Conservation (phyloP, 2,113 vertebrate genomes). For the Sterna hirundo region DNA sequence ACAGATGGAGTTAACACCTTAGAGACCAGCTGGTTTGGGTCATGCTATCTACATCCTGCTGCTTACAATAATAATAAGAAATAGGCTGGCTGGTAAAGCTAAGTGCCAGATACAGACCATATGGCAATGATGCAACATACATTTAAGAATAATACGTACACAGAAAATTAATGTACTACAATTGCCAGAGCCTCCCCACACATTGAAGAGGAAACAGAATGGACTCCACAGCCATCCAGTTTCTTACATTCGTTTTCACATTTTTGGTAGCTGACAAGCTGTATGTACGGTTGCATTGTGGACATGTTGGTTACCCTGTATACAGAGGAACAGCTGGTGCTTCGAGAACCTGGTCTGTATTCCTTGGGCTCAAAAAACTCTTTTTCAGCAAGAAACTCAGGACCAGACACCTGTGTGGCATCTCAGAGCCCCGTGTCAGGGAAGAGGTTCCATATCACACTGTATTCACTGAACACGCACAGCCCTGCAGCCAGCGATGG, state of each 20-base stretch:
- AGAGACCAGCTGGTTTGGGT: neutral
- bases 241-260: neutral
- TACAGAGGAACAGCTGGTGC: neutral
- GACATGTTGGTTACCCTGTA: neutral
- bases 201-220: fast-evolving
- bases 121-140: neutral
- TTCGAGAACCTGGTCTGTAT: neutral
- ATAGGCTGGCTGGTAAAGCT: neutral
- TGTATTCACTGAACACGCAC: fast-evolving
- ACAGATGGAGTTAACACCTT: constrained; percentile 4
- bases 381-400: neutral
- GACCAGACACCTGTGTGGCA: neutral
- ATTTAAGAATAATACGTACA: neutral
- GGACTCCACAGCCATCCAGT: neutral
- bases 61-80: neutral
- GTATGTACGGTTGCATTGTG: neutral
- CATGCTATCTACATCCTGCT: neutral
- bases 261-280: neutral
- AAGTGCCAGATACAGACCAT: neutral
- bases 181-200: neutral
- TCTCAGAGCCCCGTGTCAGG: neutral
- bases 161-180: neutral
- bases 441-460: neutral
- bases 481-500: neutral
- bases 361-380: neutral